These are phyloP conservation scores for Coracias cyanogaster DNA, from an alignment of 2,797 vertebrate genomes.

Conservation along the genomic window DNA sequence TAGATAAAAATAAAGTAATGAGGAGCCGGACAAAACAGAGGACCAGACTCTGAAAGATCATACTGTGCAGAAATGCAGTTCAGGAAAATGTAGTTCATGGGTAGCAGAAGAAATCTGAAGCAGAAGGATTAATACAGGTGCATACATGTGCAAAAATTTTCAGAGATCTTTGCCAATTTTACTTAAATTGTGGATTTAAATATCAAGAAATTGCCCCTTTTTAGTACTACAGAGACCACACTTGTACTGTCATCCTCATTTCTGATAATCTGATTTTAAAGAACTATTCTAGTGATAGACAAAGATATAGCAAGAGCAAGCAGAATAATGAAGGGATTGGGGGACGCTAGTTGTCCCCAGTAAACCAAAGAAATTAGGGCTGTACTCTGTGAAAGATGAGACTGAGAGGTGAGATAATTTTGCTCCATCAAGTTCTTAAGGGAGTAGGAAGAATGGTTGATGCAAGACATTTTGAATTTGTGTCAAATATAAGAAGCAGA, in stretches of 20 bases:
- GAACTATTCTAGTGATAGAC: not conserved
- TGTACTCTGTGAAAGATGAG: not conserved
- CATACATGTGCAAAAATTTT: not conserved
- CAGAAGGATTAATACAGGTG: not conserved
- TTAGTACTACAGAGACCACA: not conserved
- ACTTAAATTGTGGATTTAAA: conserved; percentile 17
- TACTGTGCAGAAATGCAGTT: not conserved
- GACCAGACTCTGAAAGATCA: not conserved
- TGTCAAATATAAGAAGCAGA: conserved; percentile 28
- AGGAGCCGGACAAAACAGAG: conserved; percentile 25
- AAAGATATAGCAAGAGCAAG: not conserved
- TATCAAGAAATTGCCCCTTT: conserved; percentile 30
- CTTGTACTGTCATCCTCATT: conserved; percentile 35
- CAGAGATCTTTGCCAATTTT: conserved; percentile 30
- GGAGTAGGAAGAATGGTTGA: conserved; percentile 7
- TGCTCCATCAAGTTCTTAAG: not conserved
- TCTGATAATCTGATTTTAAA: conserved; percentile 41
- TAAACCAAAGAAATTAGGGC: conserved; percentile 19
- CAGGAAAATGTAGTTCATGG: not conserved
- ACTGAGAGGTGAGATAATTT: not conserved
- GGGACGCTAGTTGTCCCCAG: not conserved
- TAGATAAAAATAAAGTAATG: conserved; percentile 43
- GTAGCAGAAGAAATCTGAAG: not conserved
- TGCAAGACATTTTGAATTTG: conserved; percentile 27
- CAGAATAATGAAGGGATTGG: not conserved